phyloP scores from a whole-genome alignment of 2,888 invertebrate species.

The Cryptocephalus moraei region DNA sequence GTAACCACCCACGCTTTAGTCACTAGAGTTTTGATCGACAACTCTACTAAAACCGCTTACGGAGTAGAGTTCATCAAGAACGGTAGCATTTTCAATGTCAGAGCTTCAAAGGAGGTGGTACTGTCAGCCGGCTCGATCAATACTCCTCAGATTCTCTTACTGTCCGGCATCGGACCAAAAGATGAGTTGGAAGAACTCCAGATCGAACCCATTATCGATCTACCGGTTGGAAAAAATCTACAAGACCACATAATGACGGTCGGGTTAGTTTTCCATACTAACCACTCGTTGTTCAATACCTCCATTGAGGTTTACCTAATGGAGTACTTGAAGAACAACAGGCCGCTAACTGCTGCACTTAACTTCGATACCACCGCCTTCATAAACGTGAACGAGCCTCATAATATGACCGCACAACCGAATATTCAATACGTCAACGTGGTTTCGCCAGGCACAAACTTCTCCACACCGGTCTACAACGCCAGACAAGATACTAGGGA shows the following conservation, averaged over 20 bases:
- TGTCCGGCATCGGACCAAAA: constrained; percentile 46
- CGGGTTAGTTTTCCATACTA: constrained; percentile 3
- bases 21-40: constrained; percentile 59
- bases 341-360: constrained; percentile 3
- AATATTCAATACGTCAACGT: constrained; percentile 5
- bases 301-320: neutral
- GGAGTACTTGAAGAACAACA: constrained; percentile 1
- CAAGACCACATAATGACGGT: neutral
- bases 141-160: constrained; percentile 61
- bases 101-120: constrained; percentile 68
- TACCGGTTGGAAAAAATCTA: constrained; percentile 1
- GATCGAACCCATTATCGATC: neutral
- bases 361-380: constrained; percentile 1
- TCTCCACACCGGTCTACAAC: neutral
- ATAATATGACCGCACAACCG: neutral
- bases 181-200: neutral
- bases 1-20: constrained; percentile 65
- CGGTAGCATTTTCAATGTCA: constrained; percentile 52
- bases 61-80: constrained; percentile 66
- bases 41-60: constrained; percentile 48
- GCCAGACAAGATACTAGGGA: too few relatives aligned
- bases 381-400: constrained; percentile 2
- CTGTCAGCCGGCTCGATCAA: constrained; percentile 83
- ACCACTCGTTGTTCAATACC: constrained; percentile 4
- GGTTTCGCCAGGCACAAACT: neutral